Evolutionary conservation across 2,113 vertebrate species (phyloP), one percentile per base, ranked within the genome.

Genomic region (Calonectris borealis): DNA sequence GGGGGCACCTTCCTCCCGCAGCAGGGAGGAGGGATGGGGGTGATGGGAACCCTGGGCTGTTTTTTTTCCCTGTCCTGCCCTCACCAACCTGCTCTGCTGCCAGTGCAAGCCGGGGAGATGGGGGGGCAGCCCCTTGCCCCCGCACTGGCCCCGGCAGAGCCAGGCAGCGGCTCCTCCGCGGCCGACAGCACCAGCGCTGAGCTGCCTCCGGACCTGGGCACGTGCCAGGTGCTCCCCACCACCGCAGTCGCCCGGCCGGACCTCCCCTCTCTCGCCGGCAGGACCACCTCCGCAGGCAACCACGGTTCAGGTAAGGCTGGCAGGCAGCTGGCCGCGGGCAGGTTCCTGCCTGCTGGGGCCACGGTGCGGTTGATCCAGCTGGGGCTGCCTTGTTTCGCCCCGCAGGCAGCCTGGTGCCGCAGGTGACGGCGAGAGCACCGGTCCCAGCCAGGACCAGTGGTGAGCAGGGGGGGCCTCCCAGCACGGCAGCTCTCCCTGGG

Each of bases 401-500:
- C 6, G 1, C 95, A 95, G 94, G 89, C 78, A 75, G 70, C 84
- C 58, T 8, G n/a, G 77, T 88, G 91, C 62, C 18, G 1, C 80
- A 46, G 65, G 44, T 21, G 48, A 31, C 9, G 0, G 17, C 3
- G 1, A 51, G 16, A 68, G 42, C 18, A 3, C 70, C 11, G 81
- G 24, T 76, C 61, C 78, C 81, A 49, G 44, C 40, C 19, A 16
- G 52, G 69, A 49, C 13, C 3, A 16, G 14, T 2, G 40, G 22
- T 16, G 73, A 69, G 40, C 70, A 44, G 49, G 65, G 31, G 16
- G 34, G 4, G 4, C 15, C 22, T 29, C n/a, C 83, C 61, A 15
- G 38, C 1, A 2, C 0, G 0, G 64, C 61, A 38, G 60, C 27
- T 36, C 10, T 88, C 24, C 10, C n/a, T 0, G 3, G 11, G 31